These are phyloP conservation scores for Dendronephthya gigantea DNA, from an alignment of 64 coral and sea anemone species.

Conservation along the genomic window DNA sequence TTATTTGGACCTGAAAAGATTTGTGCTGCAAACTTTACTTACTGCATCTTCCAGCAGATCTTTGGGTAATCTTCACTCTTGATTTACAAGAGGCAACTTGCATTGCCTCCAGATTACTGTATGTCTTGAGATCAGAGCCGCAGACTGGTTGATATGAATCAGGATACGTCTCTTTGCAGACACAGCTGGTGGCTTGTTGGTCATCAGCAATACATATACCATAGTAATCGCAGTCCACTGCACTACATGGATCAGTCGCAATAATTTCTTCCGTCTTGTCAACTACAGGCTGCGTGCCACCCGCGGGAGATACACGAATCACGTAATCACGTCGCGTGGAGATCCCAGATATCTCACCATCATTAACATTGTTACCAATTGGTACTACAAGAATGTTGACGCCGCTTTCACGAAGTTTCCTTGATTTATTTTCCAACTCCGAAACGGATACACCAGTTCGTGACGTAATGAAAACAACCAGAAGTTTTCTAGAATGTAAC, in stretches of 20 bases:
- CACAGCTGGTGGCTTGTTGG: conserved; percentile 24
- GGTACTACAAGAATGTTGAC: not conserved
- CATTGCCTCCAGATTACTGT: conserved; percentile 34
- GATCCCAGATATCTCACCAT: not conserved
- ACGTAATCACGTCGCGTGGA: not conserved
- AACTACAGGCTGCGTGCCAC: not conserved
- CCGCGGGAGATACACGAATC: not conserved
- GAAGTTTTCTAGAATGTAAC: not conserved
- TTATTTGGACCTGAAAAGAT: too few relatives aligned
- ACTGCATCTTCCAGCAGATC: conserved; percentile 49
- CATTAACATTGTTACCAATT: not conserved
- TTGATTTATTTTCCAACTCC: not conserved
- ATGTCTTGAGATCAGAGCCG: conserved; percentile 47
- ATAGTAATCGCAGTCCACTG: conserved; percentile 1
- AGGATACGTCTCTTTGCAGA: conserved; percentile 40
- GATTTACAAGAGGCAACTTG: conserved; percentile 31
- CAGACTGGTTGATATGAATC: conserved; percentile 48
- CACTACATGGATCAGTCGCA: not conserved
- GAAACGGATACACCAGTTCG: not conserved
- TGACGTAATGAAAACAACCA: not conserved
- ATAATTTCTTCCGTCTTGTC: not conserved
- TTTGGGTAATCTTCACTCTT: conserved; percentile 17
- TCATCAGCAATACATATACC: conserved; percentile 40
- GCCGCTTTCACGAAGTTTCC: conserved; percentile 1
- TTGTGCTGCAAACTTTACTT: conserved; percentile 8